Evolutionary conservation across 1,140 invertebrate genomes (phyloP).

Genomic region (Stegodyphus mimosarum): DNA sequence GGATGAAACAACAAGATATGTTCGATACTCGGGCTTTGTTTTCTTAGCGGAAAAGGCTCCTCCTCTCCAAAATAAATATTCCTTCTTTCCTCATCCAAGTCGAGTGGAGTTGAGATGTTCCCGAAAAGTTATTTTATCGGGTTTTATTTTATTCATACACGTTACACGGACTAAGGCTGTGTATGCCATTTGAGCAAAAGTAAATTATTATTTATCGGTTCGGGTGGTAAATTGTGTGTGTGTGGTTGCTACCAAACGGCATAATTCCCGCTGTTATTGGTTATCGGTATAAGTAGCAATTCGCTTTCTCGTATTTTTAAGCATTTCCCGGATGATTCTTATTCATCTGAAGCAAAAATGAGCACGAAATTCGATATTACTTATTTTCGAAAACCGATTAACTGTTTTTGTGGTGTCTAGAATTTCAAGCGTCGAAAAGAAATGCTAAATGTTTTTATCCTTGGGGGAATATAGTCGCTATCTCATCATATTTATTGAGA

Average conservation of each 20-base stretch:
- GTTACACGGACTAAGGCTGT: neutral
- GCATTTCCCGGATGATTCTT: too few relatives aligned
- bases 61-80: slow-evolving; percentile 47
- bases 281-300: slow-evolving; percentile 9
- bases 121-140: slow-evolving; percentile 23
- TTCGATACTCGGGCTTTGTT: slow-evolving; percentile 51
- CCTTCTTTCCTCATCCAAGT: slow-evolving; percentile 4
- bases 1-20: slow-evolving; percentile 58
- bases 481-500: too few relatives aligned
- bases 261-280: slow-evolving; percentile 35
- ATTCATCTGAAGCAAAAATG: too few relatives aligned
- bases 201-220: slow-evolving; percentile 55
- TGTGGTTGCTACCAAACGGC: slow-evolving; percentile 5
- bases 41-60: slow-evolving; percentile 10
- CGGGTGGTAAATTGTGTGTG: slow-evolving; percentile 36
- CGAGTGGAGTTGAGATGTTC: slow-evolving; percentile 39
- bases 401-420: too few relatives aligned
- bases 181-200: slow-evolving; percentile 7
- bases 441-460: too few relatives aligned
- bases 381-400: too few relatives aligned
- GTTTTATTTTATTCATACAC: slow-evolving; percentile 48
- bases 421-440: too few relatives aligned
- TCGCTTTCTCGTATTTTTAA: too few relatives aligned
- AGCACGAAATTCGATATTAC: too few relatives aligned
- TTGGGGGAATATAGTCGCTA: too few relatives aligned